Percentiles rank a stretch among this genome's conserved stretches.
phyloP scores from a whole-genome alignment of 2,113 vertebrate species.

The Penelope pileata region DNA sequence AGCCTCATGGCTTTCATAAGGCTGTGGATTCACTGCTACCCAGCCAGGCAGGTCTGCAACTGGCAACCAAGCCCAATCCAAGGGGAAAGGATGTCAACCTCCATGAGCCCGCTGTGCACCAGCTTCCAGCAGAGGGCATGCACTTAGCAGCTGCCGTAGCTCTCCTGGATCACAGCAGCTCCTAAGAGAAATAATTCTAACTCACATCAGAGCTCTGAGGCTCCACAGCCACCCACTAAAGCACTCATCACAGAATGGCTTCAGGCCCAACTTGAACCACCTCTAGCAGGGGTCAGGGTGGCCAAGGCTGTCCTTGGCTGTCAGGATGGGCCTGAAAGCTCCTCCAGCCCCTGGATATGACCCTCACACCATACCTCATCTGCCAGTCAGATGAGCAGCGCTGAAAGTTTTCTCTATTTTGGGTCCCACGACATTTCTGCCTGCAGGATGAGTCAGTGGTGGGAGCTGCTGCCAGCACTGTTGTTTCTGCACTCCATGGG shows the following conservation, averaged over 20 bases:
- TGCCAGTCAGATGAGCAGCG: neutral
- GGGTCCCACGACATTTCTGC: neutral
- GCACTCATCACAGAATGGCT: neutral
- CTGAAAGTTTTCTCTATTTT: neutral
- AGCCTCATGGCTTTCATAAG: neutral
- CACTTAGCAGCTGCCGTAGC: fast-evolving
- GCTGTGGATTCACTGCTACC: neutral
- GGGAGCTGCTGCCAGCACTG: neutral
- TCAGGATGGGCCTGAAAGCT: neutral
- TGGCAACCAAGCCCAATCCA: neutral
- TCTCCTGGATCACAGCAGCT: neutral
- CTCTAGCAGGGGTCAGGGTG: neutral
- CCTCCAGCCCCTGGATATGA: neutral
- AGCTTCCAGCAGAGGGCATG: neutral
- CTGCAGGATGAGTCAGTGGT: constrained; percentile 31
- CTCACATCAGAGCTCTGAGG: neutral
- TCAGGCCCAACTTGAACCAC: neutral
- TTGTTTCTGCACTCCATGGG: constrained; percentile 18
- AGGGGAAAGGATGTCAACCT: neutral
- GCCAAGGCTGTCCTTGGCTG: neutral
- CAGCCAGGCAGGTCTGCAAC: neutral
- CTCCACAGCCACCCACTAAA: neutral
- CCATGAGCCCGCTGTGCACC: neutral
- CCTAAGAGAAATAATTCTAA: neutral
- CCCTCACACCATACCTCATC: neutral